Evolutionary conservation across 30 jellyfish, hydroid and myxozoan genomes (phyloP).

Genomic region (Aurelia aurita complex sp. Pacific): DNA sequence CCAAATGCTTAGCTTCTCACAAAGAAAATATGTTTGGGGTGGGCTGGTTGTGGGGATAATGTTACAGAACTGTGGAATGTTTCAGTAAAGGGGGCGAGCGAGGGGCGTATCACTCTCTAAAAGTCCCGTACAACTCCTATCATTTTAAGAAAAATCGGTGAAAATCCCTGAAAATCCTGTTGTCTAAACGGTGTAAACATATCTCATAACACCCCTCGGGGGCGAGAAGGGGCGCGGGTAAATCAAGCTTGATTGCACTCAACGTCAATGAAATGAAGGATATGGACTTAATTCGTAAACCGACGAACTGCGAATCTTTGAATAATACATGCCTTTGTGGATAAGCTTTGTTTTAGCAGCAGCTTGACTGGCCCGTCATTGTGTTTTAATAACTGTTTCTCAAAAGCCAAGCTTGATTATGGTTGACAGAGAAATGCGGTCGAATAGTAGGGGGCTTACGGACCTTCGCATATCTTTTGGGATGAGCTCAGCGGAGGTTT

Average conservation of each 20-base stretch:
- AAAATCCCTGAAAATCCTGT: too few relatives aligned
- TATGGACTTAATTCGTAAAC: slow-evolving; percentile 7
- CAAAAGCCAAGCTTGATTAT: slow-evolving; percentile 2
- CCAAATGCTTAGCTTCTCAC: too few relatives aligned
- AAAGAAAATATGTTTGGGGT: too few relatives aligned
- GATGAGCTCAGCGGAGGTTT: too few relatives aligned
- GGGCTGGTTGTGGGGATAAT: too few relatives aligned
- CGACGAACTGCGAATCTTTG: slow-evolving; percentile 6
- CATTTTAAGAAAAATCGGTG: too few relatives aligned
- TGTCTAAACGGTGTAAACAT: too few relatives aligned
- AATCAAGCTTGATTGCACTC: neutral
- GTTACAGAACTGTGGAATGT: neutral
- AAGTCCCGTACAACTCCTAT: too few relatives aligned
- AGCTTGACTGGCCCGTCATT: slow-evolving; percentile 53
- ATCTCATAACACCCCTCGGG: too few relatives aligned
- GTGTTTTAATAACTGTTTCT: slow-evolving; percentile 39
- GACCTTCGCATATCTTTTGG: too few relatives aligned
- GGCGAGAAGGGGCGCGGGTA: neutral
- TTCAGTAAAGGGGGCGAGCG: neutral
- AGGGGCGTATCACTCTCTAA: too few relatives aligned
- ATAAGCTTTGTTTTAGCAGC: slow-evolving; percentile 31
- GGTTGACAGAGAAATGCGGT: neutral
- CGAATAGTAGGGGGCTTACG: too few relatives aligned
- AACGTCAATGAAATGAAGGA: neutral
- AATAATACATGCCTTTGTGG: slow-evolving; percentile 40